phyloP scores from a whole-genome alignment of 2,113 vertebrate species.

The Uria aalge region DNA sequence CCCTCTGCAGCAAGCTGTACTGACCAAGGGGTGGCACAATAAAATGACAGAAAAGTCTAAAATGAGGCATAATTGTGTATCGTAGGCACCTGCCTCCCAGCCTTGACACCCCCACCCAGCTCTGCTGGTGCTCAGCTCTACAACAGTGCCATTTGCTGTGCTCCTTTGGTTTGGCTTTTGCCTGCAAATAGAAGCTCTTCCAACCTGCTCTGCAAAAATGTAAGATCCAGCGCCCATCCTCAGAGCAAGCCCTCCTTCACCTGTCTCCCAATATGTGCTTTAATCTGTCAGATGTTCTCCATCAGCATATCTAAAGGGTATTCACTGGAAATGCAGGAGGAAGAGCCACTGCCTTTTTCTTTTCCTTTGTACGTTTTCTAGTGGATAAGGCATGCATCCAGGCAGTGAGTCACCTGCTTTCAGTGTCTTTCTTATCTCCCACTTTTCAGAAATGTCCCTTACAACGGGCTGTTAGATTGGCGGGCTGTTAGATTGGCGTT shows the following conservation, averaged over 20 bases:
- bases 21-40: not conserved
- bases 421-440: not conserved
- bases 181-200: not conserved
- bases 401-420: not conserved
- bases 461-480: not conserved
- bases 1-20: not conserved
- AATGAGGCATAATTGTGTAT: not conserved
- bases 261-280: not conserved
- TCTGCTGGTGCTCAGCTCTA: not conserved
- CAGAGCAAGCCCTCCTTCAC: not conserved
- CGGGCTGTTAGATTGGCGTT: not conserved
- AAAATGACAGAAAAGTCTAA: not conserved
- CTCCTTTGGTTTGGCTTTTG: not conserved
- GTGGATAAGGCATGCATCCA: not conserved
- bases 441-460: not conserved
- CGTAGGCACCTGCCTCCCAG: rapidly evolving
- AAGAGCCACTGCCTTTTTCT: not conserved
- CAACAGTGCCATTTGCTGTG: rapidly evolving
- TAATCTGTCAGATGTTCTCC: not conserved
- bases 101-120: not conserved
- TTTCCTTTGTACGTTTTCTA: not conserved
- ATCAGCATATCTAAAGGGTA: rapidly evolving
- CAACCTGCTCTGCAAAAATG: not conserved
- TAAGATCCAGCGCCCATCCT: not conserved
- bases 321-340: not conserved